phyloP scores from a whole-genome alignment of 2,797 vertebrate species.

The Eremophila alpestris region DNA sequence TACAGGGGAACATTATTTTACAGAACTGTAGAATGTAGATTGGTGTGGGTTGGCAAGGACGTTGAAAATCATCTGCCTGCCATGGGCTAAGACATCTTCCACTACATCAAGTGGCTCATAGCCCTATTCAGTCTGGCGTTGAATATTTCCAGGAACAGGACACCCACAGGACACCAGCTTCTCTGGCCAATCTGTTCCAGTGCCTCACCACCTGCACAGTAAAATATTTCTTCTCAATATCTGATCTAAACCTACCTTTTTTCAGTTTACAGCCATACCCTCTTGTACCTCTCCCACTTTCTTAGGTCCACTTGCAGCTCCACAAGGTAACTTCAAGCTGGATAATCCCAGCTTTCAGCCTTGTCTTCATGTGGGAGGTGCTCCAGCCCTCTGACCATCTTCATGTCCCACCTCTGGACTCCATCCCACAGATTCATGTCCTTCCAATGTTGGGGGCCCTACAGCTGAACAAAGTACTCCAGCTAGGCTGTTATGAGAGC shows the following conservation, averaged over 20 bases:
- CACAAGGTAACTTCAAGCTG: no score
- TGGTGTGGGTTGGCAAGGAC: neutral
- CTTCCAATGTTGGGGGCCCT: neutral
- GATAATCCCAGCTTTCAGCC: neutral
- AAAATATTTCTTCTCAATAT: neutral
- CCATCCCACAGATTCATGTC: neutral
- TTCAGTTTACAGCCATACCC: neutral
- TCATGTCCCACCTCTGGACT: fast-evolving
- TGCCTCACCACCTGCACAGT: neutral
- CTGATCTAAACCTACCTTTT: neutral
- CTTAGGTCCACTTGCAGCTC: neutral
- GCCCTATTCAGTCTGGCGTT: neutral
- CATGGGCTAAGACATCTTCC: neutral
- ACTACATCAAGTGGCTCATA: neutral
- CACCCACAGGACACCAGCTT: neutral
- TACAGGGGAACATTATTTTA: neutral
- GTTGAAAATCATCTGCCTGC: neutral
- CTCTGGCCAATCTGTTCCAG: neutral
- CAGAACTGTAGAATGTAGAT: neutral
- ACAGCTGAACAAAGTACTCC: neutral
- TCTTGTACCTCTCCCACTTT: neutral
- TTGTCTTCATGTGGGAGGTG: neutral
- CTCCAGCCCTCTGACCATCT: neutral
- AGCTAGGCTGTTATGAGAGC: neutral
- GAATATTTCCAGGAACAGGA: neutral